A percentile compares a stretch with the other conserved stretches of the same genome.
Evolutionary conservation across 64 coral and sea anemone species (phyloP).

Genomic region (Montipora foliosa): DNA sequence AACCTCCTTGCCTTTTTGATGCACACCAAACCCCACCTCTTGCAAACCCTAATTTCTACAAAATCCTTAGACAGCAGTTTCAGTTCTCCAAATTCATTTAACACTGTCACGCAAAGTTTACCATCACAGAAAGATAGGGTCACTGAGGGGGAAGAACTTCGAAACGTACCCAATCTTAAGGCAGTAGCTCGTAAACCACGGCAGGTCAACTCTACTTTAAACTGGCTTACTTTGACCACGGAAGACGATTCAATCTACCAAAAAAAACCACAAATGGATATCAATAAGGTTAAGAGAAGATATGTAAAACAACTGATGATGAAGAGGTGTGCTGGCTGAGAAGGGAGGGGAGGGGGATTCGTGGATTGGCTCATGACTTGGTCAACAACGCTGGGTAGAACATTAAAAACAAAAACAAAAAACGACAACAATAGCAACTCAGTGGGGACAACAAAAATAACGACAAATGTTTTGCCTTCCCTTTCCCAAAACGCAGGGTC

Average conservation of each 20-base stretch:
- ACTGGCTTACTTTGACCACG: not conserved
- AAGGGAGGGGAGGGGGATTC: too few species aligned
- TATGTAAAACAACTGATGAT: too few species aligned
- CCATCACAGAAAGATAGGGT: not conserved
- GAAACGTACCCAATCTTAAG: too few species aligned
- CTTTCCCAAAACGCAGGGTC: too few species aligned
- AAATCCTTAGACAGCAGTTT: not conserved
- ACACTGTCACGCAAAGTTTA: not conserved
- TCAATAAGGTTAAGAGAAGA: not conserved
- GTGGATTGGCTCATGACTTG: too few species aligned
- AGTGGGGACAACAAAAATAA: too few species aligned
- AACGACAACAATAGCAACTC: too few species aligned
- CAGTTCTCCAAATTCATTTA: not conserved
- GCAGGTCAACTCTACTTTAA: not conserved
- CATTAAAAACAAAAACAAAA: too few species aligned
- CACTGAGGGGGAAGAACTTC: not conserved
- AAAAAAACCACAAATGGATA: not conserved
- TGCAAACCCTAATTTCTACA: fast-evolving
- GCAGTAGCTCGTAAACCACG: fast-evolving
- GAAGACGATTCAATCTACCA: not conserved
- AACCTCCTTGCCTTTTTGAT: not conserved
- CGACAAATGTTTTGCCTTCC: too few species aligned
- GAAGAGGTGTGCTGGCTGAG: too few species aligned
- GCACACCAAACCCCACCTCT: too few species aligned
- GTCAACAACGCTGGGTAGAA: too few species aligned